Evolutionary conservation across 2,888 invertebrate species (phyloP).

Genomic region (Drosophila suboccidentalis): DNA sequence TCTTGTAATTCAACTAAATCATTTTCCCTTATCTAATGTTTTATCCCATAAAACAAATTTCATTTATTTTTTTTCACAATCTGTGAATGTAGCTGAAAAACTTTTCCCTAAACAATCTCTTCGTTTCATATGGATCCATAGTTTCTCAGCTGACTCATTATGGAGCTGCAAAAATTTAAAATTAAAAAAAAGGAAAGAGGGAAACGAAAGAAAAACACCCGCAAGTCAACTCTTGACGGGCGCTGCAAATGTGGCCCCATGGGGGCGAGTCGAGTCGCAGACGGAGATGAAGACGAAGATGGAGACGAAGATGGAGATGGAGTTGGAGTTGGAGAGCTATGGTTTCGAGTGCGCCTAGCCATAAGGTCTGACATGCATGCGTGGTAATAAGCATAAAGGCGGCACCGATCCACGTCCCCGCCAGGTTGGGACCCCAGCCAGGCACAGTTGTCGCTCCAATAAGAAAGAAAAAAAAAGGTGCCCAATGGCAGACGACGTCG

Average conservation of each 20-base stretch:
- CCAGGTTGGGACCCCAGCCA: slow-evolving; percentile 14
- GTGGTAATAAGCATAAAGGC: slow-evolving; percentile 76
- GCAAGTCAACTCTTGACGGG: slow-evolving; percentile 60
- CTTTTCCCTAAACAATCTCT: background rate
- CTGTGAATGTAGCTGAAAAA: background rate
- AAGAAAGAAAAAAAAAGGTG: slow-evolving; percentile 34
- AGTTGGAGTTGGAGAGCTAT: slow-evolving; percentile 23
- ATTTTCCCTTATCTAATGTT: background rate
- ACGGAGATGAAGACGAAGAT: slow-evolving; percentile 22
- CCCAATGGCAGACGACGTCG: slow-evolving; percentile 9
- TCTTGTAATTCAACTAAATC: background rate
- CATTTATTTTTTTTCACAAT: background rate
- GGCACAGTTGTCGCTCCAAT: slow-evolving; percentile 63
- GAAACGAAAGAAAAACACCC: slow-evolving; percentile 44
- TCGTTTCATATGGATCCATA: background rate
- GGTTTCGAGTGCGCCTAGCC: slow-evolving; percentile 48
- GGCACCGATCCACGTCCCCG: slow-evolving; percentile 33
- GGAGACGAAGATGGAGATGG: slow-evolving; percentile 7
- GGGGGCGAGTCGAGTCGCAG: slow-evolving; percentile 55
- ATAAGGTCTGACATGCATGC: slow-evolving; percentile 74
- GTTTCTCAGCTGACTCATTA: slow-evolving; percentile 39
- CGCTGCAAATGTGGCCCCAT: slow-evolving; percentile 65
- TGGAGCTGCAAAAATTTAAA: slow-evolving; percentile 6
- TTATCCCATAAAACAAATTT: background rate
- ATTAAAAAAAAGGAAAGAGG: slow-evolving; percentile 7